Conservation (phyloP, 1,140 invertebrate genomes). For the Drosophila subpulchrella region DNA sequence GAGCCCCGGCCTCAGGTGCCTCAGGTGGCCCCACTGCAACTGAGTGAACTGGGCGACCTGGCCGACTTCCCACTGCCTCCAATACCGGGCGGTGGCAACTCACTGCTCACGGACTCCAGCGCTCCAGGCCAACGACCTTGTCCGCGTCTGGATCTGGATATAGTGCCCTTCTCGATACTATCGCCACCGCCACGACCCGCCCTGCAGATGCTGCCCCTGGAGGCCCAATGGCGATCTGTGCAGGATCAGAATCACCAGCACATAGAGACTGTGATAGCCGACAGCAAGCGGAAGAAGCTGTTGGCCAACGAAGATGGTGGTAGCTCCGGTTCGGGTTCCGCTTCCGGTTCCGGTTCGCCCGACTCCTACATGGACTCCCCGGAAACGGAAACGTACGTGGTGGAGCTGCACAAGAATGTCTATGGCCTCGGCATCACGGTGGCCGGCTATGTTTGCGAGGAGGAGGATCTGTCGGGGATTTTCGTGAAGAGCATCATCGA, state of each 20-base stretch:
- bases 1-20: neutral
- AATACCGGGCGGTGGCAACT: slow-evolving; percentile 55
- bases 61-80: slow-evolving; percentile 80
- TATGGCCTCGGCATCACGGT: slow-evolving; percentile 89
- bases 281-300: slow-evolving; percentile 56
- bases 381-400: slow-evolving; percentile 87
- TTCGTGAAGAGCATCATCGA: slow-evolving; percentile 98
- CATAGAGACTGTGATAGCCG: slow-evolving; percentile 78
- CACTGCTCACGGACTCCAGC: slow-evolving; percentile 1
- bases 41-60: slow-evolving; percentile 48
- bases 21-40: neutral
- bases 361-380: slow-evolving; percentile 80
- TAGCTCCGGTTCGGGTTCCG: slow-evolving; percentile 48
- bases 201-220: slow-evolving; percentile 64
- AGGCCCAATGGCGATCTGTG: slow-evolving; percentile 50
- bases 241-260: slow-evolving; percentile 44
- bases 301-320: slow-evolving; percentile 53
- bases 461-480: slow-evolving; percentile 94
- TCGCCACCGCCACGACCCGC: slow-evolving; percentile 74
- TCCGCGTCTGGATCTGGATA: slow-evolving; percentile 69
- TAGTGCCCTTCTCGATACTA: slow-evolving; percentile 80
- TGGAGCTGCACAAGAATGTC: slow-evolving; percentile 88
- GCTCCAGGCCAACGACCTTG: slow-evolving; percentile 38
- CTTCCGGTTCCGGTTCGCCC: slow-evolving; percentile 54
- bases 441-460: slow-evolving; percentile 89